Conservation (phyloP, 2,888 invertebrate genomes). For the Dastarcus helophoroides region DNA sequence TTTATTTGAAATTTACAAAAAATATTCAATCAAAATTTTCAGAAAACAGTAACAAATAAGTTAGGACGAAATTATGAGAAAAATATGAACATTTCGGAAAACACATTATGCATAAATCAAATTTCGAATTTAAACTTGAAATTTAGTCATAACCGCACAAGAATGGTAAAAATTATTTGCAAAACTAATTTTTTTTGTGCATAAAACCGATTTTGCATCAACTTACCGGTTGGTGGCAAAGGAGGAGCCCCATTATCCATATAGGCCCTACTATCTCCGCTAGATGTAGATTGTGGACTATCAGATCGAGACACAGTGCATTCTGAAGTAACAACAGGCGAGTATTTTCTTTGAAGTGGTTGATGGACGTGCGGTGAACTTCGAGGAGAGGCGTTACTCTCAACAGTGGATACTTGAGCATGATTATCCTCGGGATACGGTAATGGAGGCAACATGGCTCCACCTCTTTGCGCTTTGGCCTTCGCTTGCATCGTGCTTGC, state of each 20-base stretch:
- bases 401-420: conserved; percentile 36
- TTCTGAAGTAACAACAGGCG: conserved; percentile 43
- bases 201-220: too few species aligned
- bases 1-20: too few species aligned
- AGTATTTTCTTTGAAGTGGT: conserved; percentile 59
- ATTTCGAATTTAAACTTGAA: too few species aligned
- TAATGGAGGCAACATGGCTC: conserved; percentile 54
- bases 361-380: conserved; percentile 45
- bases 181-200: too few species aligned
- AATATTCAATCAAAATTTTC: too few species aligned
- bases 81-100: too few species aligned
- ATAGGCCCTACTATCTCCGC: conserved; percentile 38
- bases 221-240: conserved; percentile 39
- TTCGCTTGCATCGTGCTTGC: conserved; percentile 80
- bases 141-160: too few species aligned
- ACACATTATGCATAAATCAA: too few species aligned
- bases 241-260: conserved; percentile 34
- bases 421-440: conserved; percentile 44
- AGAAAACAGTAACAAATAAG: too few species aligned
- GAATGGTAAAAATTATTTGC: too few species aligned
- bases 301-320: conserved; percentile 43
- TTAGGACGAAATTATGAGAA: too few species aligned
- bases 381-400: conserved; percentile 38
- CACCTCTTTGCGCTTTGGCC: conserved; percentile 54
- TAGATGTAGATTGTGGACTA: conserved; percentile 38